A percentile compares a stretch with the other conserved stretches of the same genome.
phyloP scores from a whole-genome alignment of 23 tunicate genomes.

The Trididemnum clinides region DNA sequence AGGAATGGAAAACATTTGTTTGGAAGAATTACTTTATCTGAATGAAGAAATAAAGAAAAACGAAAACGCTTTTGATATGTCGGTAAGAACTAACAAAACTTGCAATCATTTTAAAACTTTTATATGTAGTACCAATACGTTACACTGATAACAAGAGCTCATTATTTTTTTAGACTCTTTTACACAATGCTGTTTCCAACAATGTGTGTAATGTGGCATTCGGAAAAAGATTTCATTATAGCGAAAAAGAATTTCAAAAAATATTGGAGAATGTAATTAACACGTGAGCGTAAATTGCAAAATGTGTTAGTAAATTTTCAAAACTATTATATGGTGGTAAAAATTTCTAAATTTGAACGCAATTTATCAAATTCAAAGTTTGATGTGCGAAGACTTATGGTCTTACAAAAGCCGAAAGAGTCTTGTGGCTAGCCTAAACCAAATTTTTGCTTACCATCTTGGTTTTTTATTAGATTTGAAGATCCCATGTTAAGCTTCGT shows the following conservation, averaged over 20 bases:
- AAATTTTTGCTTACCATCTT: too few species aligned
- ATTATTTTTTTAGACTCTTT: not conserved
- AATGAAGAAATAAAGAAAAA: not conserved
- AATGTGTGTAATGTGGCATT: constrained; percentile 25
- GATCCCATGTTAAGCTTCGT: too few species aligned
- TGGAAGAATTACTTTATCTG: constrained; percentile 8
- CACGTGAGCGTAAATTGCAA: not conserved
- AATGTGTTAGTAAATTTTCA: too few species aligned
- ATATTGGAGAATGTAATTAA: not conserved
- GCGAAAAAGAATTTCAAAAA: constrained; percentile 21
- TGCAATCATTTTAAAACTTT: not conserved
- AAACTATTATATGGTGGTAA: too few species aligned
- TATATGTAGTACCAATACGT: not conserved
- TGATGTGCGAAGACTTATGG: too few species aligned
- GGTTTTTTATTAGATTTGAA: too few species aligned
- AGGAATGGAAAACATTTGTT: not conserved
- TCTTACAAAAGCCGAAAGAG: too few species aligned
- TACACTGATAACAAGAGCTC: not conserved
- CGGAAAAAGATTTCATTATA: constrained; percentile 25
- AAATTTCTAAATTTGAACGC: too few species aligned
- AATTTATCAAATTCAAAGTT: too few species aligned
- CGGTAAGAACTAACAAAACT: too few species aligned
- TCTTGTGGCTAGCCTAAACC: too few species aligned
- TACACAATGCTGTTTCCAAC: constrained; percentile 30
- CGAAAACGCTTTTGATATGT: constrained; percentile 16